Evolutionary conservation across 1,140 invertebrate species (phyloP), one percentile per base, ranked within the genome.

Genomic region (Coelopa frigida): DNA sequence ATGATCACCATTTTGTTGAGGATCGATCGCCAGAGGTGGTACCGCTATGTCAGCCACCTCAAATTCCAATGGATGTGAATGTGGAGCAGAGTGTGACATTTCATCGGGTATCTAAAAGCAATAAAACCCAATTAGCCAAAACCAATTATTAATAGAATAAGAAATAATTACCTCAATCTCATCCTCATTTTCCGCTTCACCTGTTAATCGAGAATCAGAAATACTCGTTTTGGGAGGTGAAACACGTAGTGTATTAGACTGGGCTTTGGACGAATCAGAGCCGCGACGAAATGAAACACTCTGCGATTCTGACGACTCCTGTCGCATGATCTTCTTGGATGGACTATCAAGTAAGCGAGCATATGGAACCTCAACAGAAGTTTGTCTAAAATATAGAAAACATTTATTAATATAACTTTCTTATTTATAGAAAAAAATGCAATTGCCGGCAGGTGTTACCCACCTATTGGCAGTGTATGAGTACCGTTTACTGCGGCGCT

Each of bases 191-290:
- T 55, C 51, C 14, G 23, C 53, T 29, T 85, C 82, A 0, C 83
- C 80, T 4, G 86, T 84, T 37, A 89, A 67, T 68, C 85, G 85
- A 0, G 87, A 89, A 70, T 89, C 87, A 0, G 86, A 89, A 4
- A 82, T 79, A 59, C 85, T 88, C 72, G 82, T 77, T 76, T 69
- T 69, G 74, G 71, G 66, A 33, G 62, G 57, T 31, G 65, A 67
- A 2, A 68, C 59, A 2, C 58, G 54, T 35, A 68, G 21, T 18
- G 41, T 48, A 40, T 53, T 46, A 44, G 44, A 80, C 74, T 76
- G 50, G 77, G 10, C 84, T 67, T 72, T 85, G 14, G 62, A 85
- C 1, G 85, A 86, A 56, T 89, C 85, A 17, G 85, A 87, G 52
- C 88, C 86, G 12, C 61, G 55, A 23, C 61, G 45, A 7, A 52